Evolutionary conservation across 37 sponge, comb jelly and placozoan species (phyloP), one percentile per base, ranked within the genome.

Genomic region (Hexactinellida sp.): DNA sequence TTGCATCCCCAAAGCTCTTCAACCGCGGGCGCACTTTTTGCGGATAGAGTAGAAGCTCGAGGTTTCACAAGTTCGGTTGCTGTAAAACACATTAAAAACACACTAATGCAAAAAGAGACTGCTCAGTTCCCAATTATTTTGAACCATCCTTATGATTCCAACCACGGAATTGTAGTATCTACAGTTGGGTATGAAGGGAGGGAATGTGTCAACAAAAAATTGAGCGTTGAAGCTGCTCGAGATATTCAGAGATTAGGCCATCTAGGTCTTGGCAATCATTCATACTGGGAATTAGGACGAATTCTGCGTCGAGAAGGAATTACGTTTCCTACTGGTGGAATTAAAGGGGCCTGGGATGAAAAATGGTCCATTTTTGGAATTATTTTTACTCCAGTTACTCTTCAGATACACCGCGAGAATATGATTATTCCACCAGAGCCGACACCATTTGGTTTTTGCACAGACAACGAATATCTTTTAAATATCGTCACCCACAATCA

Each of bases 141-240:
- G 76, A 23, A 63, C 34, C 76, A 63, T 63, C 76, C 76, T 63
- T 63, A 63, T 23, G 76, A 63, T 63, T 63, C 76, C 76, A 28
- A 63, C 76, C 3, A 28, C 34, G 5, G 13, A 63, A 63, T 63
- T 63, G 76, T 63, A 3, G 76, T 63, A 63, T 63, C 76, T 63
- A 63, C 76, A 63, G 76, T 63, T 63, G 34, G 76, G 32, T 63
- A 63, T 63, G 76, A 23, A 63, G 76, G 76, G 3, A 63, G 76
- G 13, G 34, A 63, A 32, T 25, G 76, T 63, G 76, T 63, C 32
- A 10, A 63, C 13, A 63, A 23, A 63, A 23, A 23, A 25, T 63
- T 63, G 76, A 63, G 76, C 32, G 76, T 63, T 63, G 76, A 63
- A 63, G 76, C 76, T 63, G 76, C 30, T 63, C 76, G 76, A 63